phyloP scores from a whole-genome alignment of 1,140 invertebrate species.

The Anastrepha ludens region DNA sequence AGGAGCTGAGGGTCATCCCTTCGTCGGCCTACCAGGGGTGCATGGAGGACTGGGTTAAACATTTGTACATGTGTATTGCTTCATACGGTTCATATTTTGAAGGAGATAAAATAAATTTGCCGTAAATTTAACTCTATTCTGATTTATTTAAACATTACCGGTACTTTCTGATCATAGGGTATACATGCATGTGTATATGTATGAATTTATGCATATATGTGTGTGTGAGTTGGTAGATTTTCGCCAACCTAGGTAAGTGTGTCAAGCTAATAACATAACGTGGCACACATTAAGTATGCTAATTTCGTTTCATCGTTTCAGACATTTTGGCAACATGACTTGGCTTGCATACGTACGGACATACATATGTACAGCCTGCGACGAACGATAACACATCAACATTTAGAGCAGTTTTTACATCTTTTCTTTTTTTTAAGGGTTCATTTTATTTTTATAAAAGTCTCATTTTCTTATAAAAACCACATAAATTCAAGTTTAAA shows the following conservation, averaged over 20 bases:
- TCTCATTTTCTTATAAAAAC: too few species aligned
- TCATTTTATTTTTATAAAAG: too few species aligned
- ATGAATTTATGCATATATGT: not conserved
- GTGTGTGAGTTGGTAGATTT: not conserved
- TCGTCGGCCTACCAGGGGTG: too few species aligned
- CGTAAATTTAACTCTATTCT: too few species aligned
- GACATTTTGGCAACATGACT: constrained; percentile 2
- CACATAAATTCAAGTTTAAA: too few species aligned
- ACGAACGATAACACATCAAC: too few species aligned
- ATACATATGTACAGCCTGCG: not conserved
- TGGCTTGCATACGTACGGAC: not conserved
- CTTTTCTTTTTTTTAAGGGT: not conserved
- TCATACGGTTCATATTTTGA: too few species aligned
- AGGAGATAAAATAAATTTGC: too few species aligned
- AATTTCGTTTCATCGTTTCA: constrained; percentile 30
- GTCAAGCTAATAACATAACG: constrained; percentile 28
- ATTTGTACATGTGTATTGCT: too few species aligned
- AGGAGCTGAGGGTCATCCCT: too few species aligned
- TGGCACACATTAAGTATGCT: constrained; percentile 28
- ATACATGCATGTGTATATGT: not conserved
- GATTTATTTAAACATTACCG: too few species aligned
- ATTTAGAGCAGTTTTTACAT: not conserved
- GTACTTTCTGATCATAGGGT: not conserved
- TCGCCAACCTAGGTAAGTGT: not conserved
- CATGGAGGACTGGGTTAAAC: too few species aligned